Evolutionary conservation across 2,888 invertebrate species (phyloP), one percentile per base, ranked within the genome.

Genomic region (Callyntrura sp.): DNA sequence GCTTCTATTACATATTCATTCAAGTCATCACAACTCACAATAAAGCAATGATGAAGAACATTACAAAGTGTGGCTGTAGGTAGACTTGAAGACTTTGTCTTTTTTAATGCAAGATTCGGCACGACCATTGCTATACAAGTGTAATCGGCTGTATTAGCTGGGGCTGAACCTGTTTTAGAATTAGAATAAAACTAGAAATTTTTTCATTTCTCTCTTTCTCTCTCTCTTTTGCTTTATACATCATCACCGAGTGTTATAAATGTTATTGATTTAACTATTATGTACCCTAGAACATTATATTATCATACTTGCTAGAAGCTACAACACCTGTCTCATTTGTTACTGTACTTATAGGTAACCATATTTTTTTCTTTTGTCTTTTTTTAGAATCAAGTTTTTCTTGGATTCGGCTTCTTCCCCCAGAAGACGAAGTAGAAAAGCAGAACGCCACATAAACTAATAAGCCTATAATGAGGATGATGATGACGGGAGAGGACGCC

Each of bases 401-500:
- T 35, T 35, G 35, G 35, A 35, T 35, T 35, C 35, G 35, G 35
- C 35, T 35, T 35, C 35, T 35, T 35, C 35, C 6, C 35, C 35
- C 35, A 35, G 35, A 35, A 6, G 35, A 35, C 35, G 35, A 35
- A 6, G 35, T 35, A 35, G 35, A 20, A 25, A 4, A 20, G 20
- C 8, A 20, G 6, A 23, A 14, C 68, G 17, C 14, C 8, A 68
- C 6, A n/a, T 60, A 23, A 23, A 25, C 43, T 55, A 78, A 28
- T 35, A 55, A 55, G n/a, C 25, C 28, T 78, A 78, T 78, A 4
- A 78, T 51, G 78, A 70, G 48, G 78, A 87, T 45, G 51, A 90
- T 73, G 83, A 90, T 90, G 90, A 93, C 93, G 93, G 91, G 84
- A 73, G 93, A 93, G 25, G 93, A 93, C 73, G 92, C 92, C 14